A percentile compares a stretch with the other conserved stretches of the same genome.
These are phyloP conservation scores for Yoshiicerus persimilis DNA, from an alignment of 1,140 invertebrate species.

Conservation along the genomic window DNA sequence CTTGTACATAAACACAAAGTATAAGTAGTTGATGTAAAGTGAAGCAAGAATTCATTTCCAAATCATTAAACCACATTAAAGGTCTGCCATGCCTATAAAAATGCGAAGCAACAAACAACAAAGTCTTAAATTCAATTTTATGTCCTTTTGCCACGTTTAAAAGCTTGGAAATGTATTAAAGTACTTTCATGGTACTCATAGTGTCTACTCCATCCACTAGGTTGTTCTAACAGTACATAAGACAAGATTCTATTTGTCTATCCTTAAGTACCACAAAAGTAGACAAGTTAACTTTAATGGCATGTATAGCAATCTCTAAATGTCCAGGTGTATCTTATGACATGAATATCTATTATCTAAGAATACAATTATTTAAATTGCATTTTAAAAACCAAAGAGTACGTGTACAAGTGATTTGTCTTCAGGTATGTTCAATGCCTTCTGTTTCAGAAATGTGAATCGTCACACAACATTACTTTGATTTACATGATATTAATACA, in stretches of 20 bases:
- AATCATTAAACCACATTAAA: conserved; percentile 11
- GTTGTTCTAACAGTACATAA: background rate
- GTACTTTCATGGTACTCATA: background rate
- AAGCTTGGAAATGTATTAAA: background rate
- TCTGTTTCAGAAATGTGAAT: background rate
- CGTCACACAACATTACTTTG: background rate
- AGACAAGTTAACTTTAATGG: background rate
- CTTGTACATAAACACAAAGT: background rate
- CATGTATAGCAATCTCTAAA: background rate
- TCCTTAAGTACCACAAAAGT: background rate
- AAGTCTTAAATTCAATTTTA: conserved; percentile 1
- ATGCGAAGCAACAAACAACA: background rate
- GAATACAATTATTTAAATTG: background rate
- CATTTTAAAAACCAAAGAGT: too few relatives aligned
- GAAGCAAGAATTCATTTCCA: conserved; percentile 20
- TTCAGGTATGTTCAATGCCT: background rate
- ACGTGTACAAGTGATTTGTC: too few relatives aligned
- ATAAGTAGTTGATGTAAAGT: background rate
- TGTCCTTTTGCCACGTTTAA: background rate
- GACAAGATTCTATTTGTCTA: background rate
- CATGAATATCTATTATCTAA: background rate
- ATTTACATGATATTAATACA: background rate
- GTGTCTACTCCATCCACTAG: background rate
- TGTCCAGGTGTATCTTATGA: background rate
- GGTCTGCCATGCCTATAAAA: background rate